phyloP scores from a whole-genome alignment of 2,797 vertebrate species.

The Myripristis murdjan region DNA sequence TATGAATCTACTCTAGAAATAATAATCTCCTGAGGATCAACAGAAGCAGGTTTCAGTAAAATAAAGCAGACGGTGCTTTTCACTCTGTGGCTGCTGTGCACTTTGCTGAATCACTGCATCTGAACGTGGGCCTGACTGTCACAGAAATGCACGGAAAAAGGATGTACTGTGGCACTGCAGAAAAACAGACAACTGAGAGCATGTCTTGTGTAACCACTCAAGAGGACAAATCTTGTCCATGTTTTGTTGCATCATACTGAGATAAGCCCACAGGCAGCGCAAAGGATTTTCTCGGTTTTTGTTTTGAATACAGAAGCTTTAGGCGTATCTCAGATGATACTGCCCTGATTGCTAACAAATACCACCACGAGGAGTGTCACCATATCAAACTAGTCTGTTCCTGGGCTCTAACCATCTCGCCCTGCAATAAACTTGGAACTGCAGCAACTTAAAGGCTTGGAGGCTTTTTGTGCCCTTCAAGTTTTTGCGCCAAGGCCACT shows the following conservation, averaged over 20 bases:
- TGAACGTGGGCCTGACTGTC: constrained; percentile 1
- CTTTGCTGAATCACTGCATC: not conserved
- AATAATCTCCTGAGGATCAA: not conserved
- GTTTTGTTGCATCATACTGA: constrained; percentile 64
- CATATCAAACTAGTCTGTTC: constrained; percentile 44
- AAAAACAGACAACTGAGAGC: constrained; percentile 30
- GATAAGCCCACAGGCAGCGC: constrained; percentile 64
- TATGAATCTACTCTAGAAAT: constrained; percentile 10
- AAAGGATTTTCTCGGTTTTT: constrained; percentile 63
- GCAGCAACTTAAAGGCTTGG: constrained; percentile 34
- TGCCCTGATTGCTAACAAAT: constrained; percentile 51
- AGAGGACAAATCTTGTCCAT: constrained; percentile 42
- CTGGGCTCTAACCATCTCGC: constrained; percentile 39
- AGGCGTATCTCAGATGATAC: constrained; percentile 54
- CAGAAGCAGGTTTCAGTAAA: not conserved
- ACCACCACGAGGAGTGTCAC: constrained; percentile 48
- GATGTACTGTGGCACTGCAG: constrained; percentile 24
- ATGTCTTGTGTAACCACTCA: constrained; percentile 52
- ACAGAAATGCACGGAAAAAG: constrained; percentile 9
- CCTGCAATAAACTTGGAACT: constrained; percentile 51
- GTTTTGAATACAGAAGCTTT: constrained; percentile 73
- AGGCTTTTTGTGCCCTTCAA: constrained; percentile 41
- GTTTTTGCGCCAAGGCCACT: constrained; percentile 47
- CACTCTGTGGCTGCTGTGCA: constrained; percentile 9
- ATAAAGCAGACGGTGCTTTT: constrained; percentile 46